These are phyloP conservation scores for Hypotaenidia philippensis DNA, from an alignment of 2,797 vertebrate genomes.

Conservation along the genomic window DNA sequence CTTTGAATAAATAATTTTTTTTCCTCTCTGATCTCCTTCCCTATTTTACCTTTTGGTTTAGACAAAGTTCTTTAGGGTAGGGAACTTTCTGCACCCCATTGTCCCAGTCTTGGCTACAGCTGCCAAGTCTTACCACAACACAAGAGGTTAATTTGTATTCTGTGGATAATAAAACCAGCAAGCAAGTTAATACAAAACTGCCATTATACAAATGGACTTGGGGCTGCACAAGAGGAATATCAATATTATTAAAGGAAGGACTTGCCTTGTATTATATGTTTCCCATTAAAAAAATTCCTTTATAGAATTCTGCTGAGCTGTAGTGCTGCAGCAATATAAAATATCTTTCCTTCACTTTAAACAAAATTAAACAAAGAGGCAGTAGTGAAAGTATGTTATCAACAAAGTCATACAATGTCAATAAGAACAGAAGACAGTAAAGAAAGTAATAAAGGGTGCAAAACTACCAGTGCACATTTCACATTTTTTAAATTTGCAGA, in stretches of 20 bases:
- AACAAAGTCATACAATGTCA: constrained; percentile 12
- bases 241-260: not conserved
- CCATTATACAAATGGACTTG: not conserved
- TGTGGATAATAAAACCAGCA: not conserved
- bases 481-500: not conserved
- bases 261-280: not conserved
- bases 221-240: not conserved
- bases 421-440: not conserved
- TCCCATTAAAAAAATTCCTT: not conserved
- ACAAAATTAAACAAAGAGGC: not conserved
- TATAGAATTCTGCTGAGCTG: not conserved
- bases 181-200: not conserved
- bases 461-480: not conserved
- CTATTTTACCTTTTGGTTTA: not conserved
- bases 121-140: not conserved
- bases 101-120: not conserved
- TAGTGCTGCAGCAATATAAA: not conserved
- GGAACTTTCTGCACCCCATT: not conserved
- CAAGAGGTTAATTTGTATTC: not conserved
- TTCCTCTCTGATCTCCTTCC: not conserved
- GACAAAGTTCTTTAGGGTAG: not conserved
- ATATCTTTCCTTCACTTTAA: not conserved
- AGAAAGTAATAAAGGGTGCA: not conserved
- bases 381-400: not conserved
- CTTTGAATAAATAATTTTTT: not conserved